Evolutionary conservation across 1,140 invertebrate species (phyloP).

Genomic region (Caenorhabditis latens): DNA sequence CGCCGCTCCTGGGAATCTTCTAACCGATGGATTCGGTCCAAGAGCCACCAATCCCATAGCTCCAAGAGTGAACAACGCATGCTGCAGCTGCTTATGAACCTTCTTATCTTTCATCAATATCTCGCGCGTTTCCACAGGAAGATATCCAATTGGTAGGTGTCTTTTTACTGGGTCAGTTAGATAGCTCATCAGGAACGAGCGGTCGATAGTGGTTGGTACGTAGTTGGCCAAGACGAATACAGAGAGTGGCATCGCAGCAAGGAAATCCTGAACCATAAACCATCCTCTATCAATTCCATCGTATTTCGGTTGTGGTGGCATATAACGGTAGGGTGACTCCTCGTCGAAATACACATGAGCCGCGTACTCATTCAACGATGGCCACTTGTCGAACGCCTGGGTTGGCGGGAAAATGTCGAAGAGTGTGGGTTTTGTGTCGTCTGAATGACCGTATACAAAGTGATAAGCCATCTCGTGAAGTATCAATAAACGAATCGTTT

Average conservation of each 20-base stretch:
- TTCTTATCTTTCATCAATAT: constrained; percentile 60
- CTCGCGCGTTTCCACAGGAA: constrained; percentile 57
- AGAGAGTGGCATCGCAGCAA: constrained; percentile 67
- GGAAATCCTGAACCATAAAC: constrained; percentile 68
- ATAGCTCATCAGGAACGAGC: constrained; percentile 51
- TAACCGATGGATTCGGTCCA: constrained; percentile 55
- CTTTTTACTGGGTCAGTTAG: constrained; percentile 66
- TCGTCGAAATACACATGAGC: constrained; percentile 61
- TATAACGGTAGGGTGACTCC: constrained; percentile 57
- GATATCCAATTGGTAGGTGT: constrained; percentile 67
- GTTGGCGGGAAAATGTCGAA: constrained; percentile 48
- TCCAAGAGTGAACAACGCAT: constrained; percentile 50
- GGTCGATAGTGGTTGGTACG: constrained; percentile 56
- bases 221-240: constrained; percentile 65
- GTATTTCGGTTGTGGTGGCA: constrained; percentile 62
- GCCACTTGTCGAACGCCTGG: background rate
- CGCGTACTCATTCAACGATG: background rate
- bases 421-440: background rate
- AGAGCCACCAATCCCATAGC: constrained; percentile 55
- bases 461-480: constrained; percentile 70
- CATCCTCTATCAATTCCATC: constrained; percentile 61
- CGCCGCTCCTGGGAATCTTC: constrained; percentile 36
- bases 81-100: constrained; percentile 59
- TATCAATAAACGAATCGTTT: constrained; percentile 65
- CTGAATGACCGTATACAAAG: constrained; percentile 59